Evolutionary conservation across 2,113 vertebrate genomes (phyloP), one percentile per base, ranked within the genome.

Genomic region (Numenius arquata): DNA sequence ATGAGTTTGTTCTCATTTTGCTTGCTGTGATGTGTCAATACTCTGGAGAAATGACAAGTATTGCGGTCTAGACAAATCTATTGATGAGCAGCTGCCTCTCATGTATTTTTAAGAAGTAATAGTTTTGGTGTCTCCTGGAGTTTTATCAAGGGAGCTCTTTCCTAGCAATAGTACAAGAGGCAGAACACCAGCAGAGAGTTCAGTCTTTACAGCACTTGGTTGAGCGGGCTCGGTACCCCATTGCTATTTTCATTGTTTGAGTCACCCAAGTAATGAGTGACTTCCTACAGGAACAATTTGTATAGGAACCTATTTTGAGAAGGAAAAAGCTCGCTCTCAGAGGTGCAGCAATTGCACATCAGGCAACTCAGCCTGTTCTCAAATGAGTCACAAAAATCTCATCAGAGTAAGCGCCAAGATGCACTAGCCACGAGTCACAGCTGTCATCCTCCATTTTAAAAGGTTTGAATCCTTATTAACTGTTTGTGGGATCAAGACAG

Each of bases 341-440:
- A 90, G 41, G 85, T 78, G 50, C 50, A 63, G 73, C 5, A 8
- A 65, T 2, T 78, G 47, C 52, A 74, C 53, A 67, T 48, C 11
- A 8, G 77, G 67, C 65, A 86, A 89, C 65, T 77, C 47, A n/a
- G 36, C 53, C 62, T 65, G 12, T 34, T 75, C 70, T 59, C 43
- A 78, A 65, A 77, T 70, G 62, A 96, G 67, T 93, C 82, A 96
- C 78, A 91, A 90, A 78, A 88, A 50, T 55, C 58, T 78, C 34
- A 68, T 58, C 32, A 22, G 55, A n/a, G 68, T 75, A 78, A 95
- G 66, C 48, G 67, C 61, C 90, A 94, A 86, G 92, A 62, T 34
- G 88, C 8, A 36, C 47, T 6, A 17, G 32, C 65, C 65, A 32
- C 63, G 48, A 95, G 80, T 92, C 95, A 97, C 47, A 87, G 66